phyloP scores from a whole-genome alignment of 1,140 invertebrate genomes.

The Cylas formicarius region DNA sequence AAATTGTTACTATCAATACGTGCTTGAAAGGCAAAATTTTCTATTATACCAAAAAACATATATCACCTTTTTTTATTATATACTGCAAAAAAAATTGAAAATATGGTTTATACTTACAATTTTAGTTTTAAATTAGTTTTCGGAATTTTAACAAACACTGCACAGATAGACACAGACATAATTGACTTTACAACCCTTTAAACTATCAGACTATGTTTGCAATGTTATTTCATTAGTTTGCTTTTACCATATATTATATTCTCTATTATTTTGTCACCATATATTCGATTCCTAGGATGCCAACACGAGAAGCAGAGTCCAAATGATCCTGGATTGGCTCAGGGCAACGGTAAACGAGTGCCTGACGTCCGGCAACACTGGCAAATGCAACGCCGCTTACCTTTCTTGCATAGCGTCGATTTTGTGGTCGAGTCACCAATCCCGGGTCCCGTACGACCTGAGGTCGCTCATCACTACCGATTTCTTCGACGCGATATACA shows the following conservation, averaged over 20 bases:
- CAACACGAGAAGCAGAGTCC: conserved; percentile 45
- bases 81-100: too few species aligned
- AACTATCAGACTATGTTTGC: too few species aligned
- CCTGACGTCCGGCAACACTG: conserved; percentile 29
- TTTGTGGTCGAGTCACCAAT: conserved; percentile 68
- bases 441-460: conserved; percentile 55
- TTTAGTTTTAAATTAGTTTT: too few species aligned
- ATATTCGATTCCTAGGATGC: conserved; percentile 31
- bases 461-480: conserved; percentile 57
- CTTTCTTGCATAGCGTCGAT: conserved; percentile 70
- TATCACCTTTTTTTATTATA: too few species aligned
- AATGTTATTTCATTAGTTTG: too few species aligned
- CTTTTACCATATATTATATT: background rate
- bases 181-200: too few species aligned
- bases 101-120: too few species aligned
- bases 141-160: too few species aligned
- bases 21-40: too few species aligned
- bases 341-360: conserved; percentile 46
- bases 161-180: too few species aligned
- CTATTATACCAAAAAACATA: too few species aligned
- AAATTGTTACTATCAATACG: too few species aligned
- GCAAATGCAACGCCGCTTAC: conserved; percentile 46
- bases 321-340: conserved; percentile 57
- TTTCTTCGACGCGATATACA: conserved; percentile 64
- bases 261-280: background rate